Conservation (phyloP, 2,113 vertebrate species). For the Pelusios castaneus region DNA sequence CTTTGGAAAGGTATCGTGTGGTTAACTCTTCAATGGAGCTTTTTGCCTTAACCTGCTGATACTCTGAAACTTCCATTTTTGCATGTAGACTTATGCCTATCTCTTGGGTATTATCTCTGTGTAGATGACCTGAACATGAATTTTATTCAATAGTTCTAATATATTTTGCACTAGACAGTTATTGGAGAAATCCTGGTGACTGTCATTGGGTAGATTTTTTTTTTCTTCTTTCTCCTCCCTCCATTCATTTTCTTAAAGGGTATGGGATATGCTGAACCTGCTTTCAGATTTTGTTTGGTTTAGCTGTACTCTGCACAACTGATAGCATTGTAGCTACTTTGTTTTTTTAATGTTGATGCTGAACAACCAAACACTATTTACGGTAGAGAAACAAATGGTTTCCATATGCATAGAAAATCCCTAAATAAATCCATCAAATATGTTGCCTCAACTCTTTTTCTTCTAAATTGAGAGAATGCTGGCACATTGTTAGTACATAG, state of each 20-base stretch:
- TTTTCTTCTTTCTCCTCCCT: background rate
- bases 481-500: slow-evolving; percentile 35
- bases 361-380: slow-evolving; percentile 65
- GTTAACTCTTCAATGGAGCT: background rate
- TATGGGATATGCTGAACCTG: slow-evolving; percentile 46
- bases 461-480: slow-evolving; percentile 58
- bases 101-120: slow-evolving; percentile 8
- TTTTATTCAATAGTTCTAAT: background rate
- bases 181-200: slow-evolving; percentile 42
- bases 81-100: background rate
- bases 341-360: slow-evolving; percentile 67
- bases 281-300: slow-evolving; percentile 65
- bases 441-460: slow-evolving; percentile 61
- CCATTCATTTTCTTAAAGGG: slow-evolving; percentile 42
- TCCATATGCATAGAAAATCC: slow-evolving; percentile 72
- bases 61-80: background rate
- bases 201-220: slow-evolving; percentile 61
- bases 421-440: slow-evolving; percentile 68
- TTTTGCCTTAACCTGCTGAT: background rate
- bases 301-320: slow-evolving; percentile 50
- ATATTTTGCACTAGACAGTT: background rate
- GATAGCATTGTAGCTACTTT: slow-evolving; percentile 70
- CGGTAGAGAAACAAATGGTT: slow-evolving; percentile 67
- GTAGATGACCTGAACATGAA: background rate
- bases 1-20: background rate